Evolutionary conservation across 2,113 vertebrate genomes (phyloP), one percentile per base, ranked within the genome.

Genomic region (Ptyas mucosa): DNA sequence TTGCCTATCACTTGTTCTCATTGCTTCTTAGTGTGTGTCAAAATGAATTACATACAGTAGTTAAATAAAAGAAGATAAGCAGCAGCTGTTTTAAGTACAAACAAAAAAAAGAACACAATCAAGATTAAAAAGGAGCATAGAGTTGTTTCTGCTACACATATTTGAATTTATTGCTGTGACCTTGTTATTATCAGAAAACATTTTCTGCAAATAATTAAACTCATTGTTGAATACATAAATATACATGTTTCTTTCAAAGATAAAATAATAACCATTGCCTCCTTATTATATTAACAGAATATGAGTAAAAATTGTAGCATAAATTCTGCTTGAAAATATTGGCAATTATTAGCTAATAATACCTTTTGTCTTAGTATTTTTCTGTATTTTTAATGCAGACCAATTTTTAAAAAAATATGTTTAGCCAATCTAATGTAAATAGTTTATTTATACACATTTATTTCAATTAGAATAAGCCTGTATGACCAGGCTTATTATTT

Each of bases 1-100:
- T 39, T 2, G 52, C 81, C 89, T 26, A 95, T 92, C 69, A 39
- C 29, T 52, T 88, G 89, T 85, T 18, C 86, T 92, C 89, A n/a
- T 55, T 91, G 89, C 43, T 93, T 34, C 88, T 94, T 75, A 58
- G 61, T 52, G 39, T 15, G 11, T 87, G 26, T 8, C 85, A 91
- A 86, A 52, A 29, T 89, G 90, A 91, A 75, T 34, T 75, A 34
- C 15, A 75, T 43, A 9, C 91, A 89, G 39, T 81, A 55, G 46
- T 87, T 54, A 81, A 87, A 89, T 52, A 58, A 92, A 55, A 54
- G 52, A 26, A 57, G 34, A n/a, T 89, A 64, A 69, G 24, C 52
- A 57, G 21, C 15, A 55, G 15, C 34, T 61, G 58, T 51, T 85
- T 21, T 54, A 91, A 85, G 11, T n/a, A 52, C 54, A 53, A 52